Evolutionary conservation across 2,113 vertebrate species (phyloP).

Genomic region (Xenopus tropicalis): DNA sequence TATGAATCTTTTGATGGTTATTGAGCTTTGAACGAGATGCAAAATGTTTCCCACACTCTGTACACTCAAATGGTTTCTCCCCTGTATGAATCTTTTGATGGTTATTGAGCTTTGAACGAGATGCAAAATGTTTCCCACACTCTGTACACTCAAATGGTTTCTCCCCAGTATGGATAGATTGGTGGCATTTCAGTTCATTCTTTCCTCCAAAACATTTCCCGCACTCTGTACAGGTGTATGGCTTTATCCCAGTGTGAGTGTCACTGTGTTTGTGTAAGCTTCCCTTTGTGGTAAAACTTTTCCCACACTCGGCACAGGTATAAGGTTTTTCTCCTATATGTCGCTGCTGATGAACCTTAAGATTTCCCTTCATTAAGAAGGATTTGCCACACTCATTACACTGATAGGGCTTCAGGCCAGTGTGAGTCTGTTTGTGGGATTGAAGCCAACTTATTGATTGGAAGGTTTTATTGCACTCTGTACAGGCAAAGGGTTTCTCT

Average conservation of each 20-base stretch:
- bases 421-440: constrained; percentile 3
- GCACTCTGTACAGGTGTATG: background rate
- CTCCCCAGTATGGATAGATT: constrained; percentile 53
- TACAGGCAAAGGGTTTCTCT: background rate
- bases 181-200: constrained; percentile 36
- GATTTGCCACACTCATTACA: constrained; percentile 8
- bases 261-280: background rate
- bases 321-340: constrained; percentile 8
- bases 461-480: background rate
- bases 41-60: background rate
- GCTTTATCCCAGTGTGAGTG: background rate
- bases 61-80: background rate
- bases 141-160: constrained; percentile 47
- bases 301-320: constrained; percentile 7
- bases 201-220: background rate
- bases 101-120: constrained; percentile 42
- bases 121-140: constrained; percentile 49
- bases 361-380: background rate
- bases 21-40: too few species aligned
- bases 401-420: background rate
- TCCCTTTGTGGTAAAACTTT: background rate
- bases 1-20: too few species aligned
- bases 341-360: background rate
- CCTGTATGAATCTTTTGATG: constrained; percentile 46
- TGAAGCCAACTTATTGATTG: background rate